Percentiles rank a stretch among this genome's conserved stretches.
Evolutionary conservation across 1,140 invertebrate species (phyloP).

Genomic region (Globodera ellingtonae): DNA sequence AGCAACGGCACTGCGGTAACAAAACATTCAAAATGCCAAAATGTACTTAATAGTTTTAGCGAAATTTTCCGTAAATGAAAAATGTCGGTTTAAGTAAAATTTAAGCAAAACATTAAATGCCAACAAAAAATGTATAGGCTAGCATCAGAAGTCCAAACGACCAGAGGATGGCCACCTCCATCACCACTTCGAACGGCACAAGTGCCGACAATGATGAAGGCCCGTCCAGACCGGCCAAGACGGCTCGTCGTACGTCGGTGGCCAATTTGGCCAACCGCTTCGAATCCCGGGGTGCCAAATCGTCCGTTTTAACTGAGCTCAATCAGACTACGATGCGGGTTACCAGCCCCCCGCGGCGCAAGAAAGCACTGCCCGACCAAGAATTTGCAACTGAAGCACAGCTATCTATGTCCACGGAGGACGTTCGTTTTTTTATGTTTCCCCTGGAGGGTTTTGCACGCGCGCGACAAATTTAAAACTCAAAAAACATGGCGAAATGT

Average conservation of each 20-base stretch:
- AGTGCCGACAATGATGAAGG: not conserved
- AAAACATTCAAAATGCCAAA: no score
- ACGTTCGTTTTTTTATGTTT: not conserved
- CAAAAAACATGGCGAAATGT: not conserved
- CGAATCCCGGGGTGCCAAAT: not conserved
- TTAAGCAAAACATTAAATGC: not conserved
- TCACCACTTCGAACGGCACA: not conserved
- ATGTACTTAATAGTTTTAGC: no score
- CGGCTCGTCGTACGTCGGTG: no score
- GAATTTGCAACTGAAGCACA: not conserved
- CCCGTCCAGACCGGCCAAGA: not conserved
- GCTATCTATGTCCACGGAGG: not conserved
- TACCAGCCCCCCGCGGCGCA: not conserved
- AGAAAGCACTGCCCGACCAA: not conserved
- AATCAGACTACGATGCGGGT: not conserved
- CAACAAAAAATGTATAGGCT: not conserved
- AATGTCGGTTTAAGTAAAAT: not conserved
- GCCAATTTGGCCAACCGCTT: not conserved
- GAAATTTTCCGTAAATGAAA: no score
- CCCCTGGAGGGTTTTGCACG: not conserved
- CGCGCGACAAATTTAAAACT: not conserved
- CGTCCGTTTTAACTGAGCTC: not conserved
- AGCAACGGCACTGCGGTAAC: not conserved
- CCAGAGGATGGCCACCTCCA: not conserved
- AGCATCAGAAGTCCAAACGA: not conserved